Conservation (phyloP, 2,888 invertebrate genomes). For the Microdon myrmicae region DNA sequence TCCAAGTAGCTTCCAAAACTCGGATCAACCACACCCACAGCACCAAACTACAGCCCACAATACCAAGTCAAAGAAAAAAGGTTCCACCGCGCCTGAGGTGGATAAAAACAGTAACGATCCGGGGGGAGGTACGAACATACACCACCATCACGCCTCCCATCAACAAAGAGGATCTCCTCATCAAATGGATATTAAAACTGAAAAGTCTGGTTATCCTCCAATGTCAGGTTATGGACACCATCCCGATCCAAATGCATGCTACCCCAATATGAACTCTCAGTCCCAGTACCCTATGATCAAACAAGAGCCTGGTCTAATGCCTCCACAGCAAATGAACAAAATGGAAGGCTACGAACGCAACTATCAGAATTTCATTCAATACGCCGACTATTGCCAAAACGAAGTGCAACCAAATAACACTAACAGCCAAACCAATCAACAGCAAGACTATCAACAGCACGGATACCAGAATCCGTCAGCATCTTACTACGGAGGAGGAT, state of each 20-base stretch:
- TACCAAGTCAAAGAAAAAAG: conserved; percentile 41
- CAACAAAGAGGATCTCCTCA: conserved; percentile 48
- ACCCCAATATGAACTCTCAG: conserved; percentile 58
- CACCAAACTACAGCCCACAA: conserved; percentile 52
- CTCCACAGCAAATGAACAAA: conserved; percentile 62
- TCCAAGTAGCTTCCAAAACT: conserved; percentile 57
- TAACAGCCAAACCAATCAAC: conserved; percentile 55
- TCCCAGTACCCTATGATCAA: conserved; percentile 61
- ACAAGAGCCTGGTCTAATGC: conserved; percentile 64
- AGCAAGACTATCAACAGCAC: conserved; percentile 59
- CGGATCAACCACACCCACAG: conserved; percentile 56
- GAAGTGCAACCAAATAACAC: conserved; percentile 63
- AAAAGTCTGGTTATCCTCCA: conserved; percentile 46
- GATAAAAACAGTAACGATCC: conserved; percentile 66
- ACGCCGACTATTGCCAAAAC: conserved; percentile 67
- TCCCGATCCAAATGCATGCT: conserved; percentile 55
- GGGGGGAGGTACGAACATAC: conserved; percentile 57
- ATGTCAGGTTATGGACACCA: conserved; percentile 44
- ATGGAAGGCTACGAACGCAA: conserved; percentile 67
- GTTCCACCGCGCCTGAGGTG: conserved; percentile 57
- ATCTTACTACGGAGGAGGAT: conserved; percentile 60
- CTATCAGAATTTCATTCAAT: conserved; percentile 67
- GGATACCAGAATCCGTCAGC: conserved; percentile 60
- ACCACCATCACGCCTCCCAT: conserved; percentile 35
- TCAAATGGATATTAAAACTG: conserved; percentile 44